These are phyloP conservation scores for Todiramphus saurophagus DNA, from an alignment of 2,113 vertebrate species.

Conservation along the genomic window DNA sequence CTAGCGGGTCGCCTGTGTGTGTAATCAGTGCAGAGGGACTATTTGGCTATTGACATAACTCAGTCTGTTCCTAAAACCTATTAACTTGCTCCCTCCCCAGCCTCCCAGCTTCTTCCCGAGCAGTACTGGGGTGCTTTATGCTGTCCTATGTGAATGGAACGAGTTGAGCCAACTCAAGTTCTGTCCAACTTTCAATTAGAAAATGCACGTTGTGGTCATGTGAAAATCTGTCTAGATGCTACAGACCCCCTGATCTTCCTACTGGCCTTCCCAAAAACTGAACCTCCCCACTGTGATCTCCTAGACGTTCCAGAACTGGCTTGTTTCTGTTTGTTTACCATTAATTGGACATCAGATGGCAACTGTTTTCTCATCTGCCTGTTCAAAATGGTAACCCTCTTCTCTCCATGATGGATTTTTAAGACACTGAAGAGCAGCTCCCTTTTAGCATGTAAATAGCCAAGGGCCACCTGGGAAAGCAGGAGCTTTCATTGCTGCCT, in stretches of 20 bases:
- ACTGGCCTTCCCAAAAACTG: not conserved
- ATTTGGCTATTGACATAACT: not conserved
- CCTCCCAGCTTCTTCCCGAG: not conserved
- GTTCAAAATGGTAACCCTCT: not conserved
- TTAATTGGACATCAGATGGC: not conserved
- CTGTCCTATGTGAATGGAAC: not conserved
- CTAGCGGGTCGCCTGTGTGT: fast-evolving
- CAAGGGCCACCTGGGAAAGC: not conserved
- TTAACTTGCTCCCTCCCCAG: not conserved
- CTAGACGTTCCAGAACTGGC: not conserved
- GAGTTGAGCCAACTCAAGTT: not conserved
- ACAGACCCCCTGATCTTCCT: not conserved
- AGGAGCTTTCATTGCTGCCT: not conserved
- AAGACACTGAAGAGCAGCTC: not conserved
- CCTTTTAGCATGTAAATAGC: not conserved
- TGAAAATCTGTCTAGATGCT: not conserved
- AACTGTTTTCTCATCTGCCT: not conserved
- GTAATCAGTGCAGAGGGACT: not conserved
- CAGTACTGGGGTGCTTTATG: not conserved
- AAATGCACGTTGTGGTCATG: not conserved
- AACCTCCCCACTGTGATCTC: not conserved
- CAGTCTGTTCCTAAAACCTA: not conserved
- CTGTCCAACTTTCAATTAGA: not conserved
- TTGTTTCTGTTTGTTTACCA: not conserved
- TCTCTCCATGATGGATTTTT: not conserved